A percentile compares a stretch with the other conserved stretches of the same genome.
These are phyloP conservation scores for Oasisia sp. DNA, from an alignment of 2,888 invertebrate species.

Conservation along the genomic window DNA sequence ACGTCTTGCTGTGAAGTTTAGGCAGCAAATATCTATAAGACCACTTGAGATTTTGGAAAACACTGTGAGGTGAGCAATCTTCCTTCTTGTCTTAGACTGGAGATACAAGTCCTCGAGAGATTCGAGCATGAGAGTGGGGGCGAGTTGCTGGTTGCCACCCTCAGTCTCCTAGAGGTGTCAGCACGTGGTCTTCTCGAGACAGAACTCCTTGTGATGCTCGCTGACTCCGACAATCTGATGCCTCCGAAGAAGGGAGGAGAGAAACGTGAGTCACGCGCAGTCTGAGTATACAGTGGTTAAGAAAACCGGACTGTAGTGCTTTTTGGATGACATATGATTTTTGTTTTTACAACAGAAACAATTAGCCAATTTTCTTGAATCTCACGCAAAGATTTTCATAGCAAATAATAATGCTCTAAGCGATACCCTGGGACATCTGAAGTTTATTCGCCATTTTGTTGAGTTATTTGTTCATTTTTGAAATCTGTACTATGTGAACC, in stretches of 20 bases:
- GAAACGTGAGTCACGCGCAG: neutral
- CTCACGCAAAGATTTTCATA: too few relatives aligned
- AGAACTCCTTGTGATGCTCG: constrained; percentile 57
- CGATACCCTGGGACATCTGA: too few relatives aligned
- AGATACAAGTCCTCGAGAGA: constrained; percentile 54
- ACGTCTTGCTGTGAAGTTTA: too few relatives aligned
- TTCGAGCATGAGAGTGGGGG: constrained; percentile 57
- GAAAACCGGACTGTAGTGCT: neutral
- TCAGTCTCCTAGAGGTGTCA: constrained; percentile 62
- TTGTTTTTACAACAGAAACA: too few relatives aligned
- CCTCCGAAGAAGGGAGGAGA: constrained; percentile 44
- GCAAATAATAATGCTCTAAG: too few relatives aligned
- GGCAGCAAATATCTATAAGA: too few relatives aligned
- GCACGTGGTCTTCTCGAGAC: constrained; percentile 59
- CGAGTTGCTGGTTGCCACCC: constrained; percentile 57
- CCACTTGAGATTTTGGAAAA: too few relatives aligned
- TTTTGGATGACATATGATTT: neutral
- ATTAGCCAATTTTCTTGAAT: too few relatives aligned
- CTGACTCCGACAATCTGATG: constrained; percentile 54
- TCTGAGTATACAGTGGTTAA: neutral
- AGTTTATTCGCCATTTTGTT: too few relatives aligned
- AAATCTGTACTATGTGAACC: too few relatives aligned
- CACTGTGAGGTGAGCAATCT: too few relatives aligned
- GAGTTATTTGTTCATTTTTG: too few relatives aligned
- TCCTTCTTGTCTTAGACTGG: constrained; percentile 46